These are phyloP conservation scores for Agrilus cyanescens DNA, from an alignment of 2,888 invertebrate species.

Conservation along the genomic window DNA sequence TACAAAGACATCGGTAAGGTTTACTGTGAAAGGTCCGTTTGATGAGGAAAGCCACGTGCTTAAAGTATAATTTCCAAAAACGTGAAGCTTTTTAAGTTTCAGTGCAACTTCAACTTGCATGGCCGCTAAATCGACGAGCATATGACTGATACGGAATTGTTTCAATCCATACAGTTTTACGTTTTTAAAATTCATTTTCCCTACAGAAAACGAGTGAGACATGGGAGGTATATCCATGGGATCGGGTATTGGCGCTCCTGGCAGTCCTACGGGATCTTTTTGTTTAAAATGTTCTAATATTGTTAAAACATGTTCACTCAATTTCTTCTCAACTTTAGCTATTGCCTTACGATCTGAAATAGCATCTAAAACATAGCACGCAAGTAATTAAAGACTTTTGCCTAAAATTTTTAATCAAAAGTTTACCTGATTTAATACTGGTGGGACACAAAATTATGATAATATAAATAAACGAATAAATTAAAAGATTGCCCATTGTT, in stretches of 20 bases:
- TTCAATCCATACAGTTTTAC: constrained; percentile 64
- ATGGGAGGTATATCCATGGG: constrained; percentile 70
- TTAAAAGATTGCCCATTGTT: too few relatives aligned
- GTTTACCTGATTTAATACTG: too few relatives aligned
- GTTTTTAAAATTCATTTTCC: constrained; percentile 58
- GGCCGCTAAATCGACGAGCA: constrained; percentile 58
- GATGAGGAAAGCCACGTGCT: constrained; percentile 55
- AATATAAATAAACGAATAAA: too few relatives aligned
- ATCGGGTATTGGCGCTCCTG: constrained; percentile 67
- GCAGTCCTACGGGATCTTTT: constrained; percentile 68
- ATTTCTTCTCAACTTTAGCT: constrained; percentile 46
- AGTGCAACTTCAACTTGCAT: constrained; percentile 68
- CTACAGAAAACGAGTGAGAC: constrained; percentile 56
- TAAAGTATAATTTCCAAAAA: constrained; percentile 65
- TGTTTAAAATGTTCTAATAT: constrained; percentile 71
- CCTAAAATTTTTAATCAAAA: too few relatives aligned
- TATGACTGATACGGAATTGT: constrained; percentile 60
- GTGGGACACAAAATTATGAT: too few relatives aligned
- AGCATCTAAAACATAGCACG: too few relatives aligned
- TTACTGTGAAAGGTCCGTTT: constrained; percentile 66
- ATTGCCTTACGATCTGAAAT: constrained; percentile 23
- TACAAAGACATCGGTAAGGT: constrained; percentile 57
- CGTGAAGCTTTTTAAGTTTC: constrained; percentile 56
- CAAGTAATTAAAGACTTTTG: too few relatives aligned
- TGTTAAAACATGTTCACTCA: constrained; percentile 58